These are phyloP conservation scores for Epinephelus coioides DNA, from an alignment of 2,797 vertebrate species.

Conservation along the genomic window DNA sequence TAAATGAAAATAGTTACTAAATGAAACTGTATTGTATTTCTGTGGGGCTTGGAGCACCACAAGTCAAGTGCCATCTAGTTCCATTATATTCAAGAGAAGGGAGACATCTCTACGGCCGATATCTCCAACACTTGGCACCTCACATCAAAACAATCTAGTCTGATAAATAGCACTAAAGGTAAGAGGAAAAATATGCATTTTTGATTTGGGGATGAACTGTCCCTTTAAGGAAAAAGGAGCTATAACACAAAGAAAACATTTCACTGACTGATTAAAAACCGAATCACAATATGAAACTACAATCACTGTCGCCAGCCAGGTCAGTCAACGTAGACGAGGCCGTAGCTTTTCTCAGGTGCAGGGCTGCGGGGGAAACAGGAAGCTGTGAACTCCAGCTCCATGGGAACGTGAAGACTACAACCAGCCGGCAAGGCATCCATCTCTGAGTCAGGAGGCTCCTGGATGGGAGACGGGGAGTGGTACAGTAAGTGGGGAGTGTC, in stretches of 20 bases:
- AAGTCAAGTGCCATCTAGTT: no score
- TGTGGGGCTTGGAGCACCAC: no score
- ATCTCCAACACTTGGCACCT: no score
- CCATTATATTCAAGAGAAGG: no score
- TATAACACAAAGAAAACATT: neutral
- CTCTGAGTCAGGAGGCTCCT: conserved; percentile 64
- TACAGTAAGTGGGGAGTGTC: conserved; percentile 12
- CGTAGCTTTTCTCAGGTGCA: conserved; percentile 58
- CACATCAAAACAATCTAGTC: no score
- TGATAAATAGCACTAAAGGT: no score
- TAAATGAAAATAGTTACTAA: no score
- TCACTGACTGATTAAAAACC: neutral
- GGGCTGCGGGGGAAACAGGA: conserved; percentile 74
- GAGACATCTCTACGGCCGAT: no score
- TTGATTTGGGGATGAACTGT: no score
- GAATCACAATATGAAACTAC: conserved; percentile 18
- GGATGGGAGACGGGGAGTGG: conserved; percentile 18
- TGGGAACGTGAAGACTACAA: conserved; percentile 82
- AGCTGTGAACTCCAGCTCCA: conserved; percentile 79
- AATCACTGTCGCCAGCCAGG: neutral
- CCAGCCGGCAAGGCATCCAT: conserved; percentile 63
- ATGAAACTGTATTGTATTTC: no score
- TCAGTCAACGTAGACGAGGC: conserved; percentile 69
- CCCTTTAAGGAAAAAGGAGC: neutral
- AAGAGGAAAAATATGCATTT: no score